phyloP scores from a whole-genome alignment of 2,113 vertebrate species.

The Tretioscincus oriximinensis region DNA sequence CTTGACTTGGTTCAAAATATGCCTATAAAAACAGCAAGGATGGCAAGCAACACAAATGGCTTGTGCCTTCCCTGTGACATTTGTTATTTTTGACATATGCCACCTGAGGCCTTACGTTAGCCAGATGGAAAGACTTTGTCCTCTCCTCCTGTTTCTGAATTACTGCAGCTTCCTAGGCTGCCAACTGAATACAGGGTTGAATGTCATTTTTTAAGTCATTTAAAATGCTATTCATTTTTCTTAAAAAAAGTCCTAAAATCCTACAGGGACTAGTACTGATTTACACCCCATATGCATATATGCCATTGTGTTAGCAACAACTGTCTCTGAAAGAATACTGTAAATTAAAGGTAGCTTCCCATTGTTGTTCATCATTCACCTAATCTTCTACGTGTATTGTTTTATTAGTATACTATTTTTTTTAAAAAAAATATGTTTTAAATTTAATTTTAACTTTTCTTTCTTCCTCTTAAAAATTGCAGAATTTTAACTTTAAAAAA shows the following conservation, averaged over 20 bases:
- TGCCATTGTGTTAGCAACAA: not conserved
- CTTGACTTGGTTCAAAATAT: not conserved
- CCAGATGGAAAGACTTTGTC: not conserved
- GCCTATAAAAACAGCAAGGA: not conserved
- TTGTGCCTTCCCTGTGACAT: conserved; percentile 3
- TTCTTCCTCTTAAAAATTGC: no score
- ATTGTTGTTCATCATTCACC: no score
- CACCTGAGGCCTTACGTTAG: conserved; percentile 2
- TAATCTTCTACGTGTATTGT: no score
- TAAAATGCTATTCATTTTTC: not conserved
- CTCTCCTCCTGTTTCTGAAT: not conserved
- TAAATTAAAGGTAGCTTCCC: no score
- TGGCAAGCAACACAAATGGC: not conserved
- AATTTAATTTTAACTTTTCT: no score
- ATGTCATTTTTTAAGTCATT: not conserved
- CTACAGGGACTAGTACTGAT: not conserved
- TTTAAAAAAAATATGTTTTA: no score
- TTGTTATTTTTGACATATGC: not conserved
- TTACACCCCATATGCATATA: not conserved
- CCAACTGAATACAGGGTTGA: not conserved
- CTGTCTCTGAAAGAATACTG: not conserved
- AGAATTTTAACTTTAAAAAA: no score
- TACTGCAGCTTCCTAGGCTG: not conserved
- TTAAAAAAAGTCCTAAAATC: not conserved
- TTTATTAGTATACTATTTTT: no score